Evolutionary conservation across 2,797 vertebrate genomes (phyloP), one percentile per base, ranked within the genome.

Genomic region (Sebastes itinus): DNA sequence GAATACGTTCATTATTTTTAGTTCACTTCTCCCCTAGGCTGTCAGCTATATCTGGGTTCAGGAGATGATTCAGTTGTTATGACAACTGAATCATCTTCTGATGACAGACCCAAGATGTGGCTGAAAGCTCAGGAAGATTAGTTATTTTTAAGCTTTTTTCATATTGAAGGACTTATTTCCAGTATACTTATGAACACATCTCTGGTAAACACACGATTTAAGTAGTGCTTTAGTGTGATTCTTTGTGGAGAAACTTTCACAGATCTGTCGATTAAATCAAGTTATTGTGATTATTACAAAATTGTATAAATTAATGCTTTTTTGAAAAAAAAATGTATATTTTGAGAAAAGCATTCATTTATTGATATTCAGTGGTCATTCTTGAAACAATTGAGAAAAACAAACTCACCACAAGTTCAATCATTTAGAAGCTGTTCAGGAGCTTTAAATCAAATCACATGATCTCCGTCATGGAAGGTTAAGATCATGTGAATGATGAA

Each of bases 131-230:
- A 46, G 11, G 59, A 14, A 68, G 6, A 38, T 38, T 38, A 38
- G 35, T 38, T 12, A 38, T 38, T 38, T 35, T 38, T 38, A 38
- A 0, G 33, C 33, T 35, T 35, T 35, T 35, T 35, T 35, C 33
- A 13, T 35, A 0, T 0, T 35, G 11, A 0, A 35, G 0, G 33
- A 35, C 33, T 35, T 5, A 35, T 35, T 35, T 35, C 33, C 2
- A 35, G 0, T 0, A 35, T 35, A 35, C 33, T 35, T 0, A 35
- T 35, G 33, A 35, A 38, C 35, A 38, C 12, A 38, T 38, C 0
- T 38, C 35, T 38, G 35, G 12, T 14, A 38, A 38, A 38, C 35
- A 38, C 12, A 38, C 12, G 0, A 38, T 38, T 0, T 38, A 38
- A 38, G 35, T 38, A 0, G 35, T 38, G 12, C 35, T 38, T 38